Evolutionary conservation across 2,888 invertebrate species (phyloP).

Genomic region (Erebia aethiops): DNA sequence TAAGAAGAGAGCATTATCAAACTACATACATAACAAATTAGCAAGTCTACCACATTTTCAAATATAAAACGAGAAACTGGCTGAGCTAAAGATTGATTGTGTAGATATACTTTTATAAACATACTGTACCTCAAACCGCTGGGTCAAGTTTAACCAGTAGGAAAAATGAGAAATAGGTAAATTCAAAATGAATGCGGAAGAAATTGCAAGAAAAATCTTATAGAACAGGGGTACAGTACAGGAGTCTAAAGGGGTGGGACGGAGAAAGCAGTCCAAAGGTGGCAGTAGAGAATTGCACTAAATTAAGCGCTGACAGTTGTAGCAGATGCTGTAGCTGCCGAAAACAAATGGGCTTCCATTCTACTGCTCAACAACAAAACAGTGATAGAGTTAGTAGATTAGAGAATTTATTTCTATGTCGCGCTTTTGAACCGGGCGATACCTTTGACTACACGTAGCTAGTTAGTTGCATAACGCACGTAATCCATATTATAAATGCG

Average conservation of each 20-base stretch:
- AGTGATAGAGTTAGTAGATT: neutral
- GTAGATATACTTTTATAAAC: no score
- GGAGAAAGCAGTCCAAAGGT: neutral
- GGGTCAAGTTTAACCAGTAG: no score
- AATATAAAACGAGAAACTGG: no score
- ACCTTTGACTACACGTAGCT: neutral
- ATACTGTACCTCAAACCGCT: no score
- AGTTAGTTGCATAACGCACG: neutral
- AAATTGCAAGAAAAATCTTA: neutral
- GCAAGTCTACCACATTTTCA: no score
- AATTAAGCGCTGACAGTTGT: constrained; percentile 8
- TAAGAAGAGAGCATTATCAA: no score
- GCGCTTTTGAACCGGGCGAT: constrained; percentile 3
- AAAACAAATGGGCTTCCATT: constrained; percentile 14
- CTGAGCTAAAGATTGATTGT: no score
- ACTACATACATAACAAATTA: no score
- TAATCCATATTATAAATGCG: no score
- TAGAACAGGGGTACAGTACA: neutral
- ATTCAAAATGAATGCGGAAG: neutral
- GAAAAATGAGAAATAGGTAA: neutral
- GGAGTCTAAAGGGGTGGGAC: neutral
- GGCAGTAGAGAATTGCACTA: neutral
- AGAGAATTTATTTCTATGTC: constrained; percentile 2
- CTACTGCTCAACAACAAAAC: neutral
- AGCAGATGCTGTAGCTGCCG: constrained; percentile 7